Conservation (phyloP, 2,888 invertebrate genomes). For the Stenodema calcarata region DNA sequence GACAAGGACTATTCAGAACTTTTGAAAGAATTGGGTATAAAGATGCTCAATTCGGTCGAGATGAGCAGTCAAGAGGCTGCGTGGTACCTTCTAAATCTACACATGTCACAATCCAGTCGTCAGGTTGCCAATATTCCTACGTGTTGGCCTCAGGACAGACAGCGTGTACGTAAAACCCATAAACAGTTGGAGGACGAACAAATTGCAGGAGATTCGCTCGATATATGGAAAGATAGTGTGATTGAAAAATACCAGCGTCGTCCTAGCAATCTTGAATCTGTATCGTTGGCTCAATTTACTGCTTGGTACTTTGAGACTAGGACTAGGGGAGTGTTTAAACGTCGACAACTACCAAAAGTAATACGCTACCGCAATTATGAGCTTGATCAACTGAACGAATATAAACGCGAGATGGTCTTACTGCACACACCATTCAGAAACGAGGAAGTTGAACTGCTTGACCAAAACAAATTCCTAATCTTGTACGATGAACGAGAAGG, state of each 20-base stretch:
- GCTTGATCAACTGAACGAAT: not conserved
- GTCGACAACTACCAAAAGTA: not conserved
- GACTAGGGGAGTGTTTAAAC: not conserved
- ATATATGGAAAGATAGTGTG: conserved; percentile 59
- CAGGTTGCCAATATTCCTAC: not conserved
- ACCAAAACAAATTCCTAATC: not conserved
- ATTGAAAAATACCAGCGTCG: not conserved
- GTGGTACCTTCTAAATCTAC: conserved; percentile 31
- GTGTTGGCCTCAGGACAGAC: not conserved
- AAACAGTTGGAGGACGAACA: not conserved
- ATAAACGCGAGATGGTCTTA: not conserved
- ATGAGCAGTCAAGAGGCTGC: conserved; percentile 25
- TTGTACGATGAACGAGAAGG: not conserved
- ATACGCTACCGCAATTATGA: not conserved
- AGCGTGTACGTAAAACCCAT: not conserved
- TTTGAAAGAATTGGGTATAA: not conserved
- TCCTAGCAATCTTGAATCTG: not conserved
- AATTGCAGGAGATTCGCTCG: conserved; percentile 58
- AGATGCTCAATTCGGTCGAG: conserved; percentile 33
- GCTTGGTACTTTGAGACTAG: not conserved
- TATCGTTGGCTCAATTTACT: not conserved
- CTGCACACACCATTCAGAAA: not conserved
- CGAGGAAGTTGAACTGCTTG: not conserved
- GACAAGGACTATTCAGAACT: conserved; percentile 53
- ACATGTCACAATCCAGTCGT: conserved; percentile 12